Base-by-base conservation (phyloP, 2,797 vertebrate genomes). In the Cuculus canorus region DNA sequence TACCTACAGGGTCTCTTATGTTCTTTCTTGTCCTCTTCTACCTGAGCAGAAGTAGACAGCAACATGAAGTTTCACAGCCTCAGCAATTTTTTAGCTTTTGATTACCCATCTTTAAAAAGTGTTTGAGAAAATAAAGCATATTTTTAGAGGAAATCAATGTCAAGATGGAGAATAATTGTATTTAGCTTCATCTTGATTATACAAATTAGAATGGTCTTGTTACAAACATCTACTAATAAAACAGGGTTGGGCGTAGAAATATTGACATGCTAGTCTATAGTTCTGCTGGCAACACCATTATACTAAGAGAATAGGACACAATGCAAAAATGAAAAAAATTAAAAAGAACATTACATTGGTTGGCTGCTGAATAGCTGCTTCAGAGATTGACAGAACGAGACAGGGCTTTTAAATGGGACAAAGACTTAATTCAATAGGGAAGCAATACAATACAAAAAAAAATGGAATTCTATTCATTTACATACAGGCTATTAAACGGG, bases 351-450 rank as follows among this genome's bases (percentile, higher is more conserved):
- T 93, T 82, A 88, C 94, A 86, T 84, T 96, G 41, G 35, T 87
- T 71, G 79, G 65, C 79, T 82, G 68, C 82, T 96, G 94, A 97
- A 96, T 95, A 95, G 92, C 80, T 86, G 73, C 82, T 96, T 94
- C 93, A 87, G 96, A 93, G 95, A 96, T 68, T 95, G 96, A 81
- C 95, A 95, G 93, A 96, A 95, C 79, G 95, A 97, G 94, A 95
- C 24, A 73, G 90, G 47, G 76, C 84, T 97, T 97, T 97, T 97
- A 94, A 97, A 95, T 41, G 63, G 90, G 86, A 96, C 80, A 93
- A 92, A 97, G 95, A 95, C 93, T 93, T 97, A 96, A 97, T 97
- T 97, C 95, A 97, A 92, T 87, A 96, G 83, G 84, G 53, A 97
- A 78, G 88, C 63, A 95, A 97, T 95, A 95, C 87, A 97, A 97